These are phyloP conservation scores for Mareca strepera DNA, from an alignment of 2,797 vertebrate species.

Conservation along the genomic window DNA sequence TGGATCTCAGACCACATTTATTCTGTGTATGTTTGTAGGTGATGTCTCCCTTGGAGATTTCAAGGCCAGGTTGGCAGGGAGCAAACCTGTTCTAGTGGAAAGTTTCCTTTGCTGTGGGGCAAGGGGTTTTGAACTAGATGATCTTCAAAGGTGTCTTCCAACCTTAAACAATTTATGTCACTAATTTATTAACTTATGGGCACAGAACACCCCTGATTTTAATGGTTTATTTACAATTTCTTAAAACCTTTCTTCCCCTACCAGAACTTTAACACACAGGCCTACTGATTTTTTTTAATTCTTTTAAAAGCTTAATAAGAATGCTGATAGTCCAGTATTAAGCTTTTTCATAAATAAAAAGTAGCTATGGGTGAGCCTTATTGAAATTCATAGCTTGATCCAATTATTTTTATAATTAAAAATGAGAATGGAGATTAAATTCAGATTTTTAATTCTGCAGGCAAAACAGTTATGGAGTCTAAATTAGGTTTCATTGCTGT, in stretches of 20 bases:
- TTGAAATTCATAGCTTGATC: neutral
- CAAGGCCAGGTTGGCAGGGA: neutral
- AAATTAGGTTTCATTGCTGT: neutral
- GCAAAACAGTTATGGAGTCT: neutral
- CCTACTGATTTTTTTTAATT: neutral
- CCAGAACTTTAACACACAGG: neutral
- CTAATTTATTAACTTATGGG: neutral
- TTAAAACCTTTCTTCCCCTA: neutral
- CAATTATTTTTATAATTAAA: conserved; percentile 18
- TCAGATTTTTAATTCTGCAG: neutral
- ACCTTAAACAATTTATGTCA: neutral
- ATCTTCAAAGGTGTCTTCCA: neutral
- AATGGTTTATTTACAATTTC: neutral
- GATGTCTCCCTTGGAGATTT: neutral
- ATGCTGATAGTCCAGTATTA: neutral
- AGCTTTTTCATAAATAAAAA: neutral
- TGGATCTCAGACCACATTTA: neutral
- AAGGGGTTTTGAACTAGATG: neutral
- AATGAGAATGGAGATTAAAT: neutral
- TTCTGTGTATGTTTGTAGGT: neutral
- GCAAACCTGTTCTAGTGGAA: neutral
- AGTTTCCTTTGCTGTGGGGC: neutral
- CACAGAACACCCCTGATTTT: neutral
- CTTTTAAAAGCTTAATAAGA: neutral
- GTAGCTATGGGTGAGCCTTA: neutral